Percentiles rank a stretch among this genome's conserved stretches.
Evolutionary conservation across 2,113 vertebrate species (phyloP).

Genomic region (Narcine bancroftii): DNA sequence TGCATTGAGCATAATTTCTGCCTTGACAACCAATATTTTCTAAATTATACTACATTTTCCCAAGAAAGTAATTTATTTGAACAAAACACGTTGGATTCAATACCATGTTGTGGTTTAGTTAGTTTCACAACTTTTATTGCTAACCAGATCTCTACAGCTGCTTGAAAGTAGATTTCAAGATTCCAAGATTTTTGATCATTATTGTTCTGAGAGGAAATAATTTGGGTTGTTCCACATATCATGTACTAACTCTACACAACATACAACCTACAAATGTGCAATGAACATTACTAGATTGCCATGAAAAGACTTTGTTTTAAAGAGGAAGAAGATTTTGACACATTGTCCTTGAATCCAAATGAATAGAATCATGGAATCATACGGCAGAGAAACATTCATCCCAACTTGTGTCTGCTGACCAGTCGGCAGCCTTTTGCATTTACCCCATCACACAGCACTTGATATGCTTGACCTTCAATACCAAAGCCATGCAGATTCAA

Average conservation of each 20-base stretch:
- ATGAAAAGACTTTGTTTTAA: background rate
- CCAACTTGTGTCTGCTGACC: too few relatives aligned
- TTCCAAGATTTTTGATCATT: background rate
- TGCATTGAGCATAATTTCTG: background rate
- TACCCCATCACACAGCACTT: too few relatives aligned
- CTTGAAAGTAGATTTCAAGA: background rate
- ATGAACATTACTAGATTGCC: background rate
- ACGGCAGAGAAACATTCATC: too few relatives aligned
- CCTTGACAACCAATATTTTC: background rate
- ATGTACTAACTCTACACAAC: background rate
- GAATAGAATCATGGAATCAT: too few relatives aligned
- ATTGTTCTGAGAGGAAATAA: background rate
- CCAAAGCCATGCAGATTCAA: too few relatives aligned
- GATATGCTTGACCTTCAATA: too few relatives aligned
- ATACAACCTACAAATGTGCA: background rate
- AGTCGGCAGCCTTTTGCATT: too few relatives aligned
- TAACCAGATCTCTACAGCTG: background rate
- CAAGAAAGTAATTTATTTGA: background rate
- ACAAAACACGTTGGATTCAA: background rate
- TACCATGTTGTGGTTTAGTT: background rate
- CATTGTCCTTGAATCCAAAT: background rate
- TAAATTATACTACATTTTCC: background rate
- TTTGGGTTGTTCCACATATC: background rate
- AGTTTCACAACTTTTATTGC: background rate
- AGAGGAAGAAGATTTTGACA: background rate